phyloP scores from a whole-genome alignment of 2,888 invertebrate genomes.

The Baccha elongata region DNA sequence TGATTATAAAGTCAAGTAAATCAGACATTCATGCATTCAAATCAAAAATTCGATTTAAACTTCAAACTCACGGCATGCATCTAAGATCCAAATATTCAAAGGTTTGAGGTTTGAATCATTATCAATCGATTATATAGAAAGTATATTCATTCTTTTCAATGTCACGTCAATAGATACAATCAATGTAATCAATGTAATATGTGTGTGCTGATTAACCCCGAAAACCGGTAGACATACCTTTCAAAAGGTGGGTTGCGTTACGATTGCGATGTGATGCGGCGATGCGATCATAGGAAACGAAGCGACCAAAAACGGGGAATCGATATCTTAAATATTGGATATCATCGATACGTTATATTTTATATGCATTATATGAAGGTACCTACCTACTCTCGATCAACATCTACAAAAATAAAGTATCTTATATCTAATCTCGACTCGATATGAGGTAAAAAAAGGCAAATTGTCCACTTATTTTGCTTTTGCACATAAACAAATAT shows the following conservation, averaged over 20 bases:
- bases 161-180: constrained; percentile 25
- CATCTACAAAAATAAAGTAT: constrained; percentile 44
- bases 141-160: constrained; percentile 17
- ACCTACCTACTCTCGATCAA: constrained; percentile 29
- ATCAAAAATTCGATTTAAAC: too few species aligned
- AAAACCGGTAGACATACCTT: constrained; percentile 26
- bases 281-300: not conserved
- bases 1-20: too few species aligned
- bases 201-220: constrained; percentile 45
- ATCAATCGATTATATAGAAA: not conserved
- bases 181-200: too few species aligned
- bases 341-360: constrained; percentile 8
- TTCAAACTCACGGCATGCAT: too few species aligned
- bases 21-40: too few species aligned
- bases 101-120: not conserved
- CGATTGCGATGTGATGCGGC: too few species aligned
- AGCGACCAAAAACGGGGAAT: not conserved
- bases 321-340: not conserved
- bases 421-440: constrained; percentile 2
- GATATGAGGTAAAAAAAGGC: not conserved
- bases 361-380: too few species aligned
- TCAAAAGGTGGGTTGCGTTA: not conserved
- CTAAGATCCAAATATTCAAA: not conserved
- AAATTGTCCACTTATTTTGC: not conserved
- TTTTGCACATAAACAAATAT: constrained; percentile 1